These are phyloP conservation scores for Tribolium castaneum DNA, from an alignment of 1,140 invertebrate genomes.

Conservation along the genomic window DNA sequence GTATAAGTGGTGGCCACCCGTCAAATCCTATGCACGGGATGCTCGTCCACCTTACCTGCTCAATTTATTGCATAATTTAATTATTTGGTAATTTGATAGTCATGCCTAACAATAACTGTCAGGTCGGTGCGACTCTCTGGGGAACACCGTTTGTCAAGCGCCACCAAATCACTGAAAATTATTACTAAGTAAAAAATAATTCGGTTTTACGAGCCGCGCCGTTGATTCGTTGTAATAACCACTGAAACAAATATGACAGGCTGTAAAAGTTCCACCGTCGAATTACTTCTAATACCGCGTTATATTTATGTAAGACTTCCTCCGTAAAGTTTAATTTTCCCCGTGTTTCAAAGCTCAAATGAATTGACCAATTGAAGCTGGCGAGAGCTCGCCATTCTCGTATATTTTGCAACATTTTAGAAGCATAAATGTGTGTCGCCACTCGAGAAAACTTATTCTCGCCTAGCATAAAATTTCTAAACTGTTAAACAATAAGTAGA, in stretches of 20 bases:
- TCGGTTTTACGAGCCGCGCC: background rate
- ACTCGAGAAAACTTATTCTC: background rate
- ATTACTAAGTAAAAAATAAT: background rate
- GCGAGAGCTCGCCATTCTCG: background rate
- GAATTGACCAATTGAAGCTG: background rate
- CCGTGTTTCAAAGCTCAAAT: background rate
- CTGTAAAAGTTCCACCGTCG: background rate
- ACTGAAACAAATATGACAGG: conserved; percentile 14
- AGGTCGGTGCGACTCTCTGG: background rate
- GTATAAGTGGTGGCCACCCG: conserved; percentile 18
- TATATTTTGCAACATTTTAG: background rate
- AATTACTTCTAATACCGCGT: background rate
- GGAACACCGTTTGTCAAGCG: background rate
- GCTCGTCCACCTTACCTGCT: conserved; percentile 17
- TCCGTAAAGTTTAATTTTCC: background rate
- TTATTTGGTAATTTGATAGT: conserved; percentile 19
- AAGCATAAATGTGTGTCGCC: conserved; percentile 1
- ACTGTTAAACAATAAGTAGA: background rate
- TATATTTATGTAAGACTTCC: background rate
- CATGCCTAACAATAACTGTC: conserved; percentile 1
- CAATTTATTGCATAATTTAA: conserved; percentile 16
- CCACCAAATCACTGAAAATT: background rate
- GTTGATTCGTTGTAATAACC: conserved; percentile 2
- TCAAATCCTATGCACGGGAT: conserved; percentile 10
- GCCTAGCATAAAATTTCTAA: background rate